Evolutionary conservation across 2,797 vertebrate species (phyloP), one percentile per base, ranked within the genome.

Genomic region (Thunnus albacares): DNA sequence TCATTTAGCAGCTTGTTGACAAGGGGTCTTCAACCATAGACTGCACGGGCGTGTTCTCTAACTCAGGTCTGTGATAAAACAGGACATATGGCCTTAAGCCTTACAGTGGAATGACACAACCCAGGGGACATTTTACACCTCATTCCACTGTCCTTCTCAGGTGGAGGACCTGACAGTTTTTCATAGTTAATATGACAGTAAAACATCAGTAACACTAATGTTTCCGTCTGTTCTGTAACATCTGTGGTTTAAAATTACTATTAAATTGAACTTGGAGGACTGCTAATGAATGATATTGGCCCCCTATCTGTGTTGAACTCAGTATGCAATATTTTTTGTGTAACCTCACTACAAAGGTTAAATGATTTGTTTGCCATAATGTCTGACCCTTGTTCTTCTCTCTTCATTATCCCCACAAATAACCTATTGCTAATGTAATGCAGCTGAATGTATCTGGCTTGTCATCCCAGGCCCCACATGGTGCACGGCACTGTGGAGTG

Each of bases 391-490:
- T 65, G 20, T 69, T 58, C 15, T 30, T 22, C 35, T 69, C 56
- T 45, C 66, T 22, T 26, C 45, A 9, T 66, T 71, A 79, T 26
- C 49, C 55, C 55, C 4, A 11, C 63, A 53, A 47, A 75, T 68
- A 22, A 64, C 56, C 30, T 22, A 41, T 58, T 67, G 56, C 70
- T 75, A 83, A 82, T 65, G 74, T 81, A 77, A 84, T 62, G 57
- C 65, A 49, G 71, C 41, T 82, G 80, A 89, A 80, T 81, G 49
- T 76, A 38, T 68, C 63, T 10, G 33, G 45, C 22, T 75, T 51
- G 77, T 77, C 77, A 22, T 60, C 33, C 52, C 9, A 33, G 68
- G 30, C 80, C 58, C 66, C 2, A 26, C 68, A 5, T 76, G 64
- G 71, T 49, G 81, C 26, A 0, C 0, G 13, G 55, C 41, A 33